Percentiles rank a stretch among this genome's conserved stretches.
phyloP scores from a whole-genome alignment of 1,140 invertebrate genomes.

The Neotoxoptera formosana region DNA sequence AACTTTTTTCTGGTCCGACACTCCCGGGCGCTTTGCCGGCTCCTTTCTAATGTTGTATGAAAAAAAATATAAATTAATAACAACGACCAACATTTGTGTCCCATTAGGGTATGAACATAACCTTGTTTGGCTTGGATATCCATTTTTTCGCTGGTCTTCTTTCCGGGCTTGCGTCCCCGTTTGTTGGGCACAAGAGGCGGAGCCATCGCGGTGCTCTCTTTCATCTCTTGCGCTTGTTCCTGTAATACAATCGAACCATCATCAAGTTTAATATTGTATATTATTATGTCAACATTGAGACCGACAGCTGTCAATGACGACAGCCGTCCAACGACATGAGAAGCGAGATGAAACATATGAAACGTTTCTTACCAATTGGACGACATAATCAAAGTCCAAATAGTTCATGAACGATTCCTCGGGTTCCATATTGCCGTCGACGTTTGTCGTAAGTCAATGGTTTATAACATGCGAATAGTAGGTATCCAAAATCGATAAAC shows the following conservation, averaged over 20 bases:
- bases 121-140: slow-evolving; percentile 94
- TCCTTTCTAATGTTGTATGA: slow-evolving; percentile 75
- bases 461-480: too few species aligned
- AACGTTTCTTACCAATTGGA: slow-evolving; percentile 53
- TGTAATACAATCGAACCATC: not conserved
- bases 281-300: not conserved
- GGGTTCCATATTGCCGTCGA: slow-evolving; percentile 58
- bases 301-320: not conserved
- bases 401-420: slow-evolving; percentile 60
- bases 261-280: not conserved
- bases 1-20: slow-evolving; percentile 96
- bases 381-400: slow-evolving; percentile 59
- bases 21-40: slow-evolving; percentile 95
- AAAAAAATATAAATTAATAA: not conserved
- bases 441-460: too few species aligned
- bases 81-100: not conserved
- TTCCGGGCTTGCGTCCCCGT: slow-evolving; percentile 86
- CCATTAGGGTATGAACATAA: slow-evolving; percentile 63
- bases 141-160: slow-evolving; percentile 86
- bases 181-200: slow-evolving; percentile 64
- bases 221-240: slow-evolving; percentile 67
- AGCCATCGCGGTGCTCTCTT: slow-evolving; percentile 71
- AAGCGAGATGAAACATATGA: not conserved
- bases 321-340: not conserved
- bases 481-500: too few species aligned